These are phyloP conservation scores for Phaethon lepturus DNA, from an alignment of 2,113 vertebrate species.

Conservation along the genomic window DNA sequence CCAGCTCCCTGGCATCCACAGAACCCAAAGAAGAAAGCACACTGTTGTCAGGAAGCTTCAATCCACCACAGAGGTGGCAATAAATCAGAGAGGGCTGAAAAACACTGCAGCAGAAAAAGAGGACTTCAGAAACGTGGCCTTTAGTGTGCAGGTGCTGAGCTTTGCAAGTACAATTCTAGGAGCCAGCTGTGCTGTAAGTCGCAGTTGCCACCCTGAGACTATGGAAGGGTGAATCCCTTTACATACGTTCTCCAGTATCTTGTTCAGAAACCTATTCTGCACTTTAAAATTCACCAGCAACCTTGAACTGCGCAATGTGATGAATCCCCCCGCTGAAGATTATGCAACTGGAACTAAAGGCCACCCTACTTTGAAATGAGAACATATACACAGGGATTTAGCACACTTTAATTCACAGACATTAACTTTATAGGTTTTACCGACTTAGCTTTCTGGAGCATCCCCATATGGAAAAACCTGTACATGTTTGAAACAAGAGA, in stretches of 20 bases:
- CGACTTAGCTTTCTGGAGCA: neutral
- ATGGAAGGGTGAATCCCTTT: neutral
- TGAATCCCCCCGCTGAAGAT: neutral
- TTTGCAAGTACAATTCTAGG: neutral
- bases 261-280: neutral
- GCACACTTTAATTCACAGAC: constrained; percentile 15
- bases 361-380: constrained; percentile 36
- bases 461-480: neutral
- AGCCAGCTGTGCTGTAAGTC: neutral
- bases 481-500: neutral
- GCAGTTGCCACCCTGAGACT: neutral
- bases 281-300: neutral
- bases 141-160: neutral
- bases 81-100: neutral
- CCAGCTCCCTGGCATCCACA: neutral
- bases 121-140: neutral
- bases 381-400: constrained; percentile 47
- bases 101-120: neutral
- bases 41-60: neutral
- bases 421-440: neutral
- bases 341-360: neutral
- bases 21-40: neutral
- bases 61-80: neutral
- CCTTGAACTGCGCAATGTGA: neutral
- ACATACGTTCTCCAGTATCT: neutral